Base-by-base conservation (phyloP, 1,140 invertebrate species). In the Drosophila azteca region DNA sequence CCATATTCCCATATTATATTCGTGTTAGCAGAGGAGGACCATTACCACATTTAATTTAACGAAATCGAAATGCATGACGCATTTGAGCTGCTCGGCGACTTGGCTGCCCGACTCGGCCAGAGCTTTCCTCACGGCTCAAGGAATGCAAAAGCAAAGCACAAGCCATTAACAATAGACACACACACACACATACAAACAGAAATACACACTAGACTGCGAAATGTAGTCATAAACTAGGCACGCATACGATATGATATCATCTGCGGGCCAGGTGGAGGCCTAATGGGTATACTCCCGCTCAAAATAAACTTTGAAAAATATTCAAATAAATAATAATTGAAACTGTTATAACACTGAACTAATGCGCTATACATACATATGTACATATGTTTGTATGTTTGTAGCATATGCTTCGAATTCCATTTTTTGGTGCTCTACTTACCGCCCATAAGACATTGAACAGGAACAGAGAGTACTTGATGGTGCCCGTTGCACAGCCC, bases 361-460 rank as follows among this genome's bases (percentile, higher is more conserved):
- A 11, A n/a, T 31, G 31, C 8, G 24, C 4, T 26, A 26, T 26
- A 26, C 24, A 24, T 24, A 24, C 24, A 26, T 26, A 26, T 0
- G 0, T 26, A 26, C 24, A n/a, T n/a, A n/a, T n/a, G n/a, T n/a
- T n/a, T n/a, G n/a, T n/a, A n/a, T n/a, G n/a, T n/a, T n/a, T 20
- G 26, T 45, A 26, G 64, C 66, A 69, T 58, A 70, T 70, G 51
- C 29, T 29, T 53, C 13, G 35, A 22, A 46, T 61, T 57, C 22
- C 3, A 63, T 70, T 77, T 39, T 70, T 70, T 2, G 6, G 45
- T 46, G 44, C 43, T 62, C 64, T 58, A 95, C 95, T 96, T 92
- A 97, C 96, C 92, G 96, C 95, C 92, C 96, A 96, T 70, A 96
- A 91, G 78, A 96, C 93, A 92, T 97, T 97, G 93, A 96, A 96